Evolutionary conservation across 2,888 invertebrate species (phyloP), one percentile per base, ranked within the genome.

Genomic region (Lobophora halterata): DNA sequence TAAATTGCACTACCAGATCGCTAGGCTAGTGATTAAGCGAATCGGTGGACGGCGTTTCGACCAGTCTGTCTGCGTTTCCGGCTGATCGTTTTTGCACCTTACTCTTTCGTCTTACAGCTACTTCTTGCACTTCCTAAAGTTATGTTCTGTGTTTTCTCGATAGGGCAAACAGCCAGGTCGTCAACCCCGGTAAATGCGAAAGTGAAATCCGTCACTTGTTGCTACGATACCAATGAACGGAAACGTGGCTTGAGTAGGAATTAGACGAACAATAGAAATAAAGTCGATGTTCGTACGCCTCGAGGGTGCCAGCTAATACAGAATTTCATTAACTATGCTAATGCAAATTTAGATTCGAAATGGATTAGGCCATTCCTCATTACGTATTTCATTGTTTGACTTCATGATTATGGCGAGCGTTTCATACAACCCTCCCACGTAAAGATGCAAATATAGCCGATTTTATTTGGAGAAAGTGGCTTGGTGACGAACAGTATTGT

Each of bases 181-280:
- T 49, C 57, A 65, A 65, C 63, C 73, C 61, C 60, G 44, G 57
- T 45, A 59, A 60, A 67, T 58, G 67, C 65, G 76, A 79, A 79
- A 79, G 79, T 77, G 77, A 75, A 77, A 77, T 73, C 72, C 65
- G 63, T 78, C 76, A 78, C 77, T 78, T 77, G 74, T 76, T 76
- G 75, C 71, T 66, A 65, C 58, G 65, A 62, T 65, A 58, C 58
- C 65, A 54, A 58, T 59, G 55, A 55, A 58, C 61, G 61, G 58
- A 67, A 69, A 68, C 71, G 71, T 69, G 67, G 33, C 33, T 46
- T 42, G 67, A 58, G 38, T 74, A 17, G 29, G 56, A 64, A 69
- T 65, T 56, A 63, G 58, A 49, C 33, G 47, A 13, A 27, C n/a
- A n/a, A 36, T 25, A 39, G 35, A 43, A 63, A 63, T 61, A 47